Evolutionary conservation across 1,140 invertebrate genomes (phyloP), one percentile per base, ranked within the genome.

Genomic region (Brachionus rubens): DNA sequence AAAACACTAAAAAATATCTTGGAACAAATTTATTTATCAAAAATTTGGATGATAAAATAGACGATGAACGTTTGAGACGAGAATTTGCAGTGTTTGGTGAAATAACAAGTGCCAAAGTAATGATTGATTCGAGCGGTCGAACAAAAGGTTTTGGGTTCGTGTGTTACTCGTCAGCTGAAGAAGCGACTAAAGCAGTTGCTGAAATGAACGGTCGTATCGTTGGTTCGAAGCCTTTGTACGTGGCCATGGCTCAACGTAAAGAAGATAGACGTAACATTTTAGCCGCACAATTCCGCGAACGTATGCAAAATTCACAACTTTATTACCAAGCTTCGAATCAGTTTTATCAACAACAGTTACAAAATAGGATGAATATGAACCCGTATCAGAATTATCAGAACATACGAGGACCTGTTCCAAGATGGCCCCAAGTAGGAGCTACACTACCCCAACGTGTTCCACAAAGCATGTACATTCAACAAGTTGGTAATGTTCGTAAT

Each of bases 21-120:
- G 96, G 96, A 50, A 94, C 98, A 2, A 99, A 99, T 83, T 87
- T 99, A 78, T 99, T 98, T 85, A 94, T 99, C 0, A 99, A 99
- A 83, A 99, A 99, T 83, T 86, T 99, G 78, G 96, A 98, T 85
- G 96, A 99, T 81, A 91, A 90, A 14, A 96, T 98, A 82, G 94
- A 98, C 85, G 95, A 98, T 86, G 94, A 98, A 81, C 88, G 91
- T 78, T 87, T 98, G 10, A 89, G 94, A 16, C 93, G 94, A 81
- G 93, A 96, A 85, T 99, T 98, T 85, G 88, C 91, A 76, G 88
- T 90, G 59, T 98, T 93, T 84, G 96, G 96, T 54, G 96, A 92
- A 43, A 98, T 99, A 75, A 98, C 96, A n/a, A 96, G 93, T 78
- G 96, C 96, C 9, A 97, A 97, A 88, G 91, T 91, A 79, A 75